Evolutionary conservation across 2,113 vertebrate species (phyloP).

Genomic region (Cynoglossus semilaevis): DNA sequence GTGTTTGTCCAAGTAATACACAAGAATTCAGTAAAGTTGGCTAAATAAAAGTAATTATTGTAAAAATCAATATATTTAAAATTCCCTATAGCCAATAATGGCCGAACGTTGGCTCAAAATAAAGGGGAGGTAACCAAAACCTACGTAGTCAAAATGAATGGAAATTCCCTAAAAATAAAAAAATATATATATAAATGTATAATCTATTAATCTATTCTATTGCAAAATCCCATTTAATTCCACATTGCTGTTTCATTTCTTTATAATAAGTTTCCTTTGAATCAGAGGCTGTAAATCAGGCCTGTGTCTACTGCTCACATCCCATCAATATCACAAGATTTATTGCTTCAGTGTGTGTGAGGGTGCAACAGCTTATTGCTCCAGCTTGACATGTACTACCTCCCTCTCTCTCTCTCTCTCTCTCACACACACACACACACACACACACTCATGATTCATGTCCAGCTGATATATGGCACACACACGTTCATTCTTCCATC

Average conservation of each 20-base stretch:
- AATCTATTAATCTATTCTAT: neutral
- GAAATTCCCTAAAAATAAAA: too few species aligned
- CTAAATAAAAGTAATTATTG: too few species aligned
- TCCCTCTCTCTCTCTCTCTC: neutral
- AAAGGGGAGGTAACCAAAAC: too few species aligned
- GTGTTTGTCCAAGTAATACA: too few species aligned
- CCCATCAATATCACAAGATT: constrained; percentile 34
- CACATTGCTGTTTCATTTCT: constrained; percentile 23
- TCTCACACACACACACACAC: constrained; percentile 3
- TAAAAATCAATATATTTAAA: too few species aligned
- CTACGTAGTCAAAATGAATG: too few species aligned
- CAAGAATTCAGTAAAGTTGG: too few species aligned
- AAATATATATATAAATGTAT: too few species aligned
- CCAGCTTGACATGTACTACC: neutral
- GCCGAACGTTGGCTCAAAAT: too few species aligned
- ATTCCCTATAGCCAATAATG: too few species aligned
- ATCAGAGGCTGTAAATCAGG: constrained; percentile 32
- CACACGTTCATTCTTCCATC: neutral
- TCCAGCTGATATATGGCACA: neutral
- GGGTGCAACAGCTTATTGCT: constrained; percentile 37
- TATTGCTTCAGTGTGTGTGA: constrained; percentile 34
- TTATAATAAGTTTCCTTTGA: constrained; percentile 11
- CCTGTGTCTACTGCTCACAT: constrained; percentile 15
- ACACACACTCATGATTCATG: constrained; percentile 2
- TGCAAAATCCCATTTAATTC: neutral